Evolutionary conservation across 2,888 invertebrate species (phyloP).

Genomic region (Tinea semifulvella): DNA sequence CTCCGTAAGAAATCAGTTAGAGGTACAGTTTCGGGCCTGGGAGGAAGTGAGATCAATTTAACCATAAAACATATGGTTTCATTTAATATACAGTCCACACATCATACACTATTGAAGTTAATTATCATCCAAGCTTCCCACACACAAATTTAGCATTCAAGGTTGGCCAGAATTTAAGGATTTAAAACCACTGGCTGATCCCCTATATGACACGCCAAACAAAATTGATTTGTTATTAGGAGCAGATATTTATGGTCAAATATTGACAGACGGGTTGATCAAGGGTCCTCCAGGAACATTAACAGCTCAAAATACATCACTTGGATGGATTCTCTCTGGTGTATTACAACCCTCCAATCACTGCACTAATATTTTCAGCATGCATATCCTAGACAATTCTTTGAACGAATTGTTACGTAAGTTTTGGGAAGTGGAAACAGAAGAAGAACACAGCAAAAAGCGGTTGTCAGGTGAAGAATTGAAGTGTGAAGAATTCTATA

Average conservation of each 20-base stretch:
- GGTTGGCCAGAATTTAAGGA: slow-evolving; percentile 20
- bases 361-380: slow-evolving; percentile 2
- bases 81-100: slow-evolving; percentile 17
- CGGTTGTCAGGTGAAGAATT: slow-evolving; percentile 17
- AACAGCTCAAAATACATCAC: slow-evolving; percentile 19
- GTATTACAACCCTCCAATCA: too few relatives aligned
- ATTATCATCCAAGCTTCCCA: slow-evolving; percentile 19
- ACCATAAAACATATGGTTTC: slow-evolving; percentile 19
- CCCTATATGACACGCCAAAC: slow-evolving; percentile 17
- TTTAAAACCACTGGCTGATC: slow-evolving; percentile 20
- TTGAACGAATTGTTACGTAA: slow-evolving; percentile 20
- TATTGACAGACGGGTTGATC: background rate
- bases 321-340: slow-evolving; percentile 24
- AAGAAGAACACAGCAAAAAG: slow-evolving; percentile 17
- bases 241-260: slow-evolving; percentile 16
- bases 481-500: slow-evolving; percentile 18
- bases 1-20: slow-evolving; percentile 20
- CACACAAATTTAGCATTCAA: background rate
- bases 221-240: slow-evolving; percentile 21
- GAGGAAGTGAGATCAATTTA: slow-evolving; percentile 17
- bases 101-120: slow-evolving; percentile 18
- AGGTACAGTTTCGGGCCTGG: slow-evolving; percentile 21
- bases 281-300: background rate
- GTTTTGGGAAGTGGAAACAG: slow-evolving; percentile 21
- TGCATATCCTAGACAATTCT: slow-evolving; percentile 20